Conservation (phyloP, 2,113 vertebrate species). For the Semicossyphus pulcher region DNA sequence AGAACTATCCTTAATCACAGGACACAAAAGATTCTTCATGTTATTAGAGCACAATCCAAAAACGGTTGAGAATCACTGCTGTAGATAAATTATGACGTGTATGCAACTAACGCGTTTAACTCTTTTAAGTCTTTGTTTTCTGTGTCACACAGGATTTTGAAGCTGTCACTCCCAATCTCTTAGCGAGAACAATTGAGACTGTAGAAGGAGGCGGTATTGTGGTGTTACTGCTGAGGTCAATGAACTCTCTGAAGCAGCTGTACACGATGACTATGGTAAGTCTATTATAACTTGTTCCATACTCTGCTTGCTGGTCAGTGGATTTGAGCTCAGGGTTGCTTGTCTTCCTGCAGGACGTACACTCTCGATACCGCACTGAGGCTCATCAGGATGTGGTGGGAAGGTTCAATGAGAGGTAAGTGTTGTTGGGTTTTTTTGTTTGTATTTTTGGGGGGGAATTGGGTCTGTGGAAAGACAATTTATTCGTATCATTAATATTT, state of each 20-base stretch:
- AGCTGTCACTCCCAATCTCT: slow-evolving; percentile 94
- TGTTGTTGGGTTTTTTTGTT: neutral
- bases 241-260: slow-evolving; percentile 96
- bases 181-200: slow-evolving; percentile 95
- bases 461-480: neutral
- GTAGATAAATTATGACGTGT: neutral
- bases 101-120: neutral
- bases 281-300: neutral
- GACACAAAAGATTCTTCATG: neutral
- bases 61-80: neutral
- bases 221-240: slow-evolving; percentile 91
- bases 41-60: neutral
- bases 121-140: neutral
- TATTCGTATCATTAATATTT: neutral
- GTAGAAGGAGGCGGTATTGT: slow-evolving; percentile 96
- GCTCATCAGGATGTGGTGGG: slow-evolving; percentile 97
- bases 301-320: neutral
- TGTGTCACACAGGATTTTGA: slow-evolving; percentile 91
- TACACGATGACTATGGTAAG: slow-evolving; percentile 97
- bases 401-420: slow-evolving; percentile 95
- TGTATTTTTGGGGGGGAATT: no score
- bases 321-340: neutral
- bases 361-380: slow-evolving; percentile 96
- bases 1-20: no score
- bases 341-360: slow-evolving; percentile 88